These are phyloP conservation scores for Myotis lucifugus DNA, from an alignment of 2,113 vertebrate genomes.

Conservation along the genomic window DNA sequence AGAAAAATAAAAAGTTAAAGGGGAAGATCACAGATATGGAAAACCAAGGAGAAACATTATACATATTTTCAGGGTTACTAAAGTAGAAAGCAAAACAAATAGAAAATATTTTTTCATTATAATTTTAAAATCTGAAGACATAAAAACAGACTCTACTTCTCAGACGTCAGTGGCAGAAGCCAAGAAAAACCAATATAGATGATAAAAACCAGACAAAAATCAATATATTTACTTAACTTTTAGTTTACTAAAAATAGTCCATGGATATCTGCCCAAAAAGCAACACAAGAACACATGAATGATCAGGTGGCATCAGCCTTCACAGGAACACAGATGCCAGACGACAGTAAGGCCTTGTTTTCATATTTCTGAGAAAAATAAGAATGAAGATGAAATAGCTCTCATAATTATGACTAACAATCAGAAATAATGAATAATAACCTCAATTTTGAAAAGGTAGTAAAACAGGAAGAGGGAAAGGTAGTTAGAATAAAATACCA, in stretches of 20 bases:
- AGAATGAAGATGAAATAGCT: neutral
- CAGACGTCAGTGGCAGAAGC: neutral
- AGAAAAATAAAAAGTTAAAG: neutral
- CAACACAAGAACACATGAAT: neutral
- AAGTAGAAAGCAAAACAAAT: conserved; percentile 9
- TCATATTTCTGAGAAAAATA: neutral
- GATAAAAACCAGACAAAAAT: neutral
- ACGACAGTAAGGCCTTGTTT: neutral
- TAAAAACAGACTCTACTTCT: neutral
- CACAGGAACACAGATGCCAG: neutral
- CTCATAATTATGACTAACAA: neutral
- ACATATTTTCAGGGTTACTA: neutral
- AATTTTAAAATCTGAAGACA: neutral
- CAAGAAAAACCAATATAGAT: neutral
- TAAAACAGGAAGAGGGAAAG: neutral
- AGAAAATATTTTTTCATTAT: neutral
- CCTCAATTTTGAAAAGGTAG: neutral
- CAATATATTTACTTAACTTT: neutral
- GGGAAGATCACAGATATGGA: neutral
- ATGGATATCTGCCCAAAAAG: neutral
- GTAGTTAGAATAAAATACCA: neutral
- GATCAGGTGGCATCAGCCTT: neutral
- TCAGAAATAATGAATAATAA: neutral
- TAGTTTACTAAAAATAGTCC: neutral
- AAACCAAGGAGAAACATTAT: neutral